These are phyloP conservation scores for Apoderus coryli DNA, from an alignment of 2,888 invertebrate genomes.

Conservation along the genomic window DNA sequence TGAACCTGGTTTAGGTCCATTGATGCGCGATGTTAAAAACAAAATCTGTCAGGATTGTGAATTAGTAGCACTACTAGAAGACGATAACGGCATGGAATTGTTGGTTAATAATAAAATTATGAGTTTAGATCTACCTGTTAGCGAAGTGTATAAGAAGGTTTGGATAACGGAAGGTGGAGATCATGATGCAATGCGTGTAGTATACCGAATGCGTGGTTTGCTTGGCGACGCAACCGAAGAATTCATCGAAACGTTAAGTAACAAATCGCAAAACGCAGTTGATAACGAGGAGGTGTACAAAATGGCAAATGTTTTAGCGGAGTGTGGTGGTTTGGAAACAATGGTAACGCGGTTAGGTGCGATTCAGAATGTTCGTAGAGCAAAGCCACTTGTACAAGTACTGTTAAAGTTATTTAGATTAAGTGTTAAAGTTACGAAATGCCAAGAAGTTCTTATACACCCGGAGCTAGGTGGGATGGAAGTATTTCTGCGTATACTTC, in stretches of 20 bases:
- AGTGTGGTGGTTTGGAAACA: conserved; percentile 59
- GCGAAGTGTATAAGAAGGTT: conserved; percentile 76
- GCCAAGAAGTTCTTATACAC: conserved; percentile 77
- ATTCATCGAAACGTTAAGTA: conserved; percentile 87
- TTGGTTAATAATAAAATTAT: conserved; percentile 97
- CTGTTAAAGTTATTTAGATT: conserved; percentile 78
- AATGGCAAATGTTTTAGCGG: conserved; percentile 74
- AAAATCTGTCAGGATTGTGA: conserved; percentile 98
- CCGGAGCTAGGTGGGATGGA: conserved; percentile 74
- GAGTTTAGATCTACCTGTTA: conserved; percentile 88
- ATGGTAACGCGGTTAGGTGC: conserved; percentile 77
- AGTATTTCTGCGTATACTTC: conserved; percentile 71
- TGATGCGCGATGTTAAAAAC: conserved; percentile 98
- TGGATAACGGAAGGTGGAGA: conserved; percentile 84
- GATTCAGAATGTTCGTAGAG: conserved; percentile 72
- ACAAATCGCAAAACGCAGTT: conserved; percentile 70
- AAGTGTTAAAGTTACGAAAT: conserved; percentile 79
- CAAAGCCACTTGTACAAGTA: conserved; percentile 76
- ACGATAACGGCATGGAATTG: conserved; percentile 97
- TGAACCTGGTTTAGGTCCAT: conserved; percentile 87
- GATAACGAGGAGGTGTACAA: conserved; percentile 91
- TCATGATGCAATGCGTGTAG: conserved; percentile 91
- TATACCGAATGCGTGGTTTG: conserved; percentile 94
- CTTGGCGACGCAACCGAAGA: conserved; percentile 98
- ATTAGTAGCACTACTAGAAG: conserved; percentile 90